A percentile compares a stretch with the other conserved stretches of the same genome.
Conservation (phyloP, 2,888 invertebrate species). For the Tiliacea citrago region DNA sequence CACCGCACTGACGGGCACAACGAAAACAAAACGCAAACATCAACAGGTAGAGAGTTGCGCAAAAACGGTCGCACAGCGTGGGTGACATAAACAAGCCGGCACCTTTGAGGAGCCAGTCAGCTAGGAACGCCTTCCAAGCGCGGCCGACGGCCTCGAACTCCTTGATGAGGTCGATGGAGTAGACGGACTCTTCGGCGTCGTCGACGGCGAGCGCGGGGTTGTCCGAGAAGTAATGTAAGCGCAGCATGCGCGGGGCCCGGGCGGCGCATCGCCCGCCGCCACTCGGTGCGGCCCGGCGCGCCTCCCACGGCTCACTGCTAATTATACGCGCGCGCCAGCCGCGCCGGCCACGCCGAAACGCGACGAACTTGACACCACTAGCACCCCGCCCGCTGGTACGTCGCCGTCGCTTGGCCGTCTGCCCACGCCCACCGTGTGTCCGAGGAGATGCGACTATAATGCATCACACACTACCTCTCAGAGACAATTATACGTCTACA, state of each 20-base stretch:
- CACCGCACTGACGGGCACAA: conserved; percentile 55
- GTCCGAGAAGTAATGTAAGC: conserved; percentile 96
- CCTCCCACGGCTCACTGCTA: conserved; percentile 89
- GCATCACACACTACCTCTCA: conserved; percentile 49
- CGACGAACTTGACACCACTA: conserved; percentile 79
- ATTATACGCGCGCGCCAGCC: conserved; percentile 81
- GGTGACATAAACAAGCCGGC: conserved; percentile 82
- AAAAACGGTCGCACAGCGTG: conserved; percentile 68
- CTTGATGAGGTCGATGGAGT: conserved; percentile 96
- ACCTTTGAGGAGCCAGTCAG: conserved; percentile 92
- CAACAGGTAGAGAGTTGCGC: conserved; percentile 65
- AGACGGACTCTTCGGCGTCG: conserved; percentile 92
- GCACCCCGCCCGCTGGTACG: conserved; percentile 68
- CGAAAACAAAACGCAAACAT: conserved; percentile 74
- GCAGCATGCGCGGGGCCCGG: conserved; percentile 93
- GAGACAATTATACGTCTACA: conserved; percentile 35
- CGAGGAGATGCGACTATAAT: conserved; percentile 70
- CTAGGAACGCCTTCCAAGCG: conserved; percentile 94
- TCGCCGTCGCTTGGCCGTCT: conserved; percentile 76
- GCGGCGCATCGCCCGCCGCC: conserved; percentile 86
- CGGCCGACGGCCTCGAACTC: conserved; percentile 96
- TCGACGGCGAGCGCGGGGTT: conserved; percentile 93
- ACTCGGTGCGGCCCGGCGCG: conserved; percentile 88
- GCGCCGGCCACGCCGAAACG: conserved; percentile 71
- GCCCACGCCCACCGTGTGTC: conserved; percentile 69